A percentile compares a stretch with the other conserved stretches of the same genome.
These are phyloP conservation scores for Dendrocopos noguchii DNA, from an alignment of 2,113 vertebrate species.

Conservation along the genomic window DNA sequence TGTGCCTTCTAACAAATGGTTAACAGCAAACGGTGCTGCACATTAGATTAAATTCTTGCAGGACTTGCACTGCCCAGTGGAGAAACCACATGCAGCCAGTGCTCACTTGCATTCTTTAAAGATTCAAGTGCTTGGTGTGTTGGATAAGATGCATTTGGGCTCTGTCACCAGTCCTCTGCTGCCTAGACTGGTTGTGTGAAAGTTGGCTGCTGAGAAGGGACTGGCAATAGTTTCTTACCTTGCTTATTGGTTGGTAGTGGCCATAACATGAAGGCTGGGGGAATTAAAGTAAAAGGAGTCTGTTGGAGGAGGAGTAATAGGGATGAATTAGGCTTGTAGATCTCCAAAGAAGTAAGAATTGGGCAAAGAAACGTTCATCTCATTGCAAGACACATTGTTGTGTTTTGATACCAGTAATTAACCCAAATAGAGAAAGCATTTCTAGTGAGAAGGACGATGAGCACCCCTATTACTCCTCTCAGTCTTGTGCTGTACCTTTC, in stretches of 20 bases:
- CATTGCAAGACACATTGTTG: neutral
- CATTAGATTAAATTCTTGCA: neutral
- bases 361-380: neutral
- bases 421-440: neutral
- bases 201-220: neutral
- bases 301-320: neutral
- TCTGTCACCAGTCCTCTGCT: neutral
- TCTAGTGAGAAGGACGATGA: neutral
- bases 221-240: neutral
- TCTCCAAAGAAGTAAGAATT: neutral
- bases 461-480: neutral
- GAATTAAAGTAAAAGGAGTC: neutral
- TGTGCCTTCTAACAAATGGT: neutral
- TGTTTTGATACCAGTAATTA: neutral
- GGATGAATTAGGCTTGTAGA: neutral
- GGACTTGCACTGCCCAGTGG: neutral
- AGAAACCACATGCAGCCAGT: neutral
- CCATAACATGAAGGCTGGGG: neutral
- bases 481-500: neutral
- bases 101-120: neutral
- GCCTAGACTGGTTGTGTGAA: neutral
- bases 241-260: neutral
- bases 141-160: neutral
- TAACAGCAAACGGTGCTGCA: neutral
- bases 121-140: neutral